Evolutionary conservation across 2,797 vertebrate genomes (phyloP).

Genomic region (Eulemur albifrons): DNA sequence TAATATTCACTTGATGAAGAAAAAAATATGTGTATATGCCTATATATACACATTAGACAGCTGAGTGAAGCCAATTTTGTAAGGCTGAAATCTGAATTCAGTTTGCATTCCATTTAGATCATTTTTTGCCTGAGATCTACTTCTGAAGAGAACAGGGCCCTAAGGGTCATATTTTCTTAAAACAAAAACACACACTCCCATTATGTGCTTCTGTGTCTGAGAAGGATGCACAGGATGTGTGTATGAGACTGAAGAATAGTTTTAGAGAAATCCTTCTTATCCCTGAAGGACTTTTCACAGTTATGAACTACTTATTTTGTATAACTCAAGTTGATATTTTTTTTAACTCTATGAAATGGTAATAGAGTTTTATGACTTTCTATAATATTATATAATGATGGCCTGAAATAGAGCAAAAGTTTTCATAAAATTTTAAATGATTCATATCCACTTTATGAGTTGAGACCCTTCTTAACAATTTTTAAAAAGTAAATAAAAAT

Average conservation of each 20-base stretch:
- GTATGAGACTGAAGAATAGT: constrained; percentile 68
- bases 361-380: constrained; percentile 74
- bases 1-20: background rate
- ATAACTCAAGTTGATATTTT: constrained; percentile 64
- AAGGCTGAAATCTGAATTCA: background rate
- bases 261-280: constrained; percentile 66
- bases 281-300: constrained; percentile 76
- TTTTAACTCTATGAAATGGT: constrained; percentile 60
- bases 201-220: constrained; percentile 3
- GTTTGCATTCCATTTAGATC: constrained; percentile 10
- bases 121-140: background rate
- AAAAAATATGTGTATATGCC: background rate
- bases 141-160: constrained; percentile 7
- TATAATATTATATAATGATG: constrained; percentile 45
- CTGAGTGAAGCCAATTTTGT: background rate
- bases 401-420: constrained; percentile 73
- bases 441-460: constrained; percentile 22
- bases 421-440: constrained; percentile 47
- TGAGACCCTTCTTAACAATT: constrained; percentile 33
- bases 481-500: constrained; percentile 69
- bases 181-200: constrained; percentile 50
- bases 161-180: constrained; percentile 46
- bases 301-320: constrained; percentile 76
- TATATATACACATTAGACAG: background rate
- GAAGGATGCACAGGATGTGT: background rate